phyloP scores from a whole-genome alignment of 2,113 vertebrate genomes.

The Zosterops pallidus region DNA sequence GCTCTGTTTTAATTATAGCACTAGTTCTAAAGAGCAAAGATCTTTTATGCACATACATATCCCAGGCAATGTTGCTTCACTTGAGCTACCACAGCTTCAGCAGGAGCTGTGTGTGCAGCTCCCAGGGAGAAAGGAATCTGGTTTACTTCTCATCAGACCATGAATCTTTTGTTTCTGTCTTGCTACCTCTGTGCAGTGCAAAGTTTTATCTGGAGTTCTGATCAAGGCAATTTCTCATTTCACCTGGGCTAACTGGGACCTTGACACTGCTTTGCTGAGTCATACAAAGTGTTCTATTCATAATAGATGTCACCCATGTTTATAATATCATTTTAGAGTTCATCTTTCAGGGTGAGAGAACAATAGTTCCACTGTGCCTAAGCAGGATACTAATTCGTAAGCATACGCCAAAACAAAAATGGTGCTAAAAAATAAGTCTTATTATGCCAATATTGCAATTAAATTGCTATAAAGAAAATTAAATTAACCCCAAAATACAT shows the following conservation, averaged over 20 bases:
- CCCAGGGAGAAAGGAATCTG: background rate
- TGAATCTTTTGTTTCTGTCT: background rate
- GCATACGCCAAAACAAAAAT: background rate
- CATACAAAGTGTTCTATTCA: background rate
- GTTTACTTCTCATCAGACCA: background rate
- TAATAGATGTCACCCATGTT: background rate
- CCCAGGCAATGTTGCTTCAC: background rate
- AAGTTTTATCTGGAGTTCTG: background rate
- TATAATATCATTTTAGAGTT: background rate
- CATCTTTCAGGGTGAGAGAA: constrained; percentile 21
- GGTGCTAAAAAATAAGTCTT: background rate
- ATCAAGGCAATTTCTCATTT: background rate
- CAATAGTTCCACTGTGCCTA: background rate
- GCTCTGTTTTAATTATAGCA: background rate
- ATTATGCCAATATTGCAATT: background rate
- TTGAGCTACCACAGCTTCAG: background rate
- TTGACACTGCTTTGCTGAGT: constrained; percentile 30
- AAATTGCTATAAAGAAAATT: background rate
- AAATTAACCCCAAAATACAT: background rate
- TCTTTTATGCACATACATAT: background rate
- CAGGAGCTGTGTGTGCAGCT: background rate
- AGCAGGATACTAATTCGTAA: background rate
- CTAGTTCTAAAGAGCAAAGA: background rate
- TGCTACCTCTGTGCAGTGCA: background rate
- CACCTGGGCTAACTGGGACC: background rate